Evolutionary conservation across 1,140 invertebrate species (phyloP).

Genomic region (Bombus waltoni): DNA sequence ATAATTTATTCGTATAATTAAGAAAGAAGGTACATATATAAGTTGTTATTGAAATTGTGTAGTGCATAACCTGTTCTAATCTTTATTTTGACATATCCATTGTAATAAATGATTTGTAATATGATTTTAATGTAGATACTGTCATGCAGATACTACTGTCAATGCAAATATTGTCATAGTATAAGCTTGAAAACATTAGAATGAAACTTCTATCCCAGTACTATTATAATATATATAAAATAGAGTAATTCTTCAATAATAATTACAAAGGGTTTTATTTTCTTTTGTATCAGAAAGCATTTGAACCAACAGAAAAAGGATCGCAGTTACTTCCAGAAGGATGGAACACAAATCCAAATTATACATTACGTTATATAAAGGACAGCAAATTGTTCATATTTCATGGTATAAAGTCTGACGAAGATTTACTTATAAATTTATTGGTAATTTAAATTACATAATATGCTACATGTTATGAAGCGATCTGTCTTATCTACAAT

Average conservation of each 20-base stretch:
- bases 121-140: not conserved
- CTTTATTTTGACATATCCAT: not conserved
- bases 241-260: not conserved
- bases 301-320: slow-evolving; percentile 84
- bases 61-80: not conserved
- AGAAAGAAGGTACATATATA: not conserved
- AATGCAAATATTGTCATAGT: not conserved
- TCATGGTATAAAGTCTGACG: slow-evolving; percentile 85
- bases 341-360: slow-evolving; percentile 86
- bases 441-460: slow-evolving; percentile 82
- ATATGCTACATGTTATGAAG: not conserved
- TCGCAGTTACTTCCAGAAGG: slow-evolving; percentile 87
- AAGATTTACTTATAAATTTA: slow-evolving; percentile 86
- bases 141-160: no score
- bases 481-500: not conserved
- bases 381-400: slow-evolving; percentile 87
- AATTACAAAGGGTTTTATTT: not conserved
- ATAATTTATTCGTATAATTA: not conserved
- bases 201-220: not conserved
- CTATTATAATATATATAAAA: not conserved
- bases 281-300: slow-evolving; percentile 82
- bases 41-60: not conserved
- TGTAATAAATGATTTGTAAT: not conserved
- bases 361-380: slow-evolving; percentile 87
- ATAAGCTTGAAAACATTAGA: no score